These are phyloP conservation scores for Belonocnema kinseyi DNA, from an alignment of 1,140 invertebrate species.

Conservation along the genomic window DNA sequence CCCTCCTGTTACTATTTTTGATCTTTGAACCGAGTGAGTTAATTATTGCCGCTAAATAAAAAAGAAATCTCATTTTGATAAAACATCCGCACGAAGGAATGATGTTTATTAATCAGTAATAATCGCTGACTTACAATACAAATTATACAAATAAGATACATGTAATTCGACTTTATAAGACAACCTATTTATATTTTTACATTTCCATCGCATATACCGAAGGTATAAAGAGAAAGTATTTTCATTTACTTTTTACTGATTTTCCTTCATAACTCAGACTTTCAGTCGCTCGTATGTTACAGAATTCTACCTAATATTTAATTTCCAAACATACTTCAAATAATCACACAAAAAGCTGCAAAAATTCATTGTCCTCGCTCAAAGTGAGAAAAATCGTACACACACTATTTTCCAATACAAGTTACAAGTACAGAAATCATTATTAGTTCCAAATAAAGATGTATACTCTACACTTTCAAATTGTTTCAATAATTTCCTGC, in stretches of 20 bases:
- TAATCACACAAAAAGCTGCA: neutral
- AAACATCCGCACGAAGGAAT: neutral
- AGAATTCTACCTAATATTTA: neutral
- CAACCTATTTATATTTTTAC: conserved; percentile 19
- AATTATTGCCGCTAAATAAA: neutral
- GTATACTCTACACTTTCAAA: too few species aligned
- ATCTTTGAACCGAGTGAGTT: neutral
- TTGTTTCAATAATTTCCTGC: too few species aligned
- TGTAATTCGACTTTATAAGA: conserved; percentile 1
- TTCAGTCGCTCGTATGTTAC: conserved; percentile 17
- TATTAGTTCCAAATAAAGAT: too few species aligned
- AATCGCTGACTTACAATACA: neutral
- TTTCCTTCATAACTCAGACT: conserved; percentile 4
- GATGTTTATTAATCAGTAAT: conserved; percentile 1
- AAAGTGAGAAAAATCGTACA: neutral
- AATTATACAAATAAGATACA: neutral
- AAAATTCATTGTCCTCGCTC: conserved; percentile 15
- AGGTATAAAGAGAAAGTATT: too few species aligned
- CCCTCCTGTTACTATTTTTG: too few species aligned
- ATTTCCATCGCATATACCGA: too few species aligned
- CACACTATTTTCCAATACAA: neutral
- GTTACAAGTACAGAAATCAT: too few species aligned
- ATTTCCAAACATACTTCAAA: neutral
- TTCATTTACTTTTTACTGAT: neutral
- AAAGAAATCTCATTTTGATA: neutral